These are phyloP conservation scores for Platyscelio sp. DNA, from an alignment of 2,888 invertebrate genomes.

Conservation along the genomic window DNA sequence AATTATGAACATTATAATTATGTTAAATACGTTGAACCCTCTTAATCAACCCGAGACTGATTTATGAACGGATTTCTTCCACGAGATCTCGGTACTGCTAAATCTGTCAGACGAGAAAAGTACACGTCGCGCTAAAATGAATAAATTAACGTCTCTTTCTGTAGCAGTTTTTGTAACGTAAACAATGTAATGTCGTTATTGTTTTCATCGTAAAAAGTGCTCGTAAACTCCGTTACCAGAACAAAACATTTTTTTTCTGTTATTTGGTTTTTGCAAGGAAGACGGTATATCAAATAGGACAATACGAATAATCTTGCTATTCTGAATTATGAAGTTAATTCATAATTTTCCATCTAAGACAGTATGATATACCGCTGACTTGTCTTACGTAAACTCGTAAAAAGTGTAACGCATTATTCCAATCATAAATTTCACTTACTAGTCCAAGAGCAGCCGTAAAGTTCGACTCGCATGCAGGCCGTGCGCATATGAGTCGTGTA, in stretches of 20 bases:
- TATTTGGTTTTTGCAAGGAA: neutral
- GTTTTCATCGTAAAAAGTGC: constrained; percentile 1
- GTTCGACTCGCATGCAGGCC: constrained; percentile 93
- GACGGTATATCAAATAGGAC: constrained; percentile 24
- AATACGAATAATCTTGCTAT: constrained; percentile 57
- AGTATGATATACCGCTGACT: constrained; percentile 53
- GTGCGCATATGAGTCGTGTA: constrained; percentile 92
- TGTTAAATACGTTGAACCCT: constrained; percentile 31
- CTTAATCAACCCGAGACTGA: constrained; percentile 17
- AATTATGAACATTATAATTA: constrained; percentile 38
- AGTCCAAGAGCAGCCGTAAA: constrained; percentile 92
- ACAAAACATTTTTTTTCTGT: neutral
- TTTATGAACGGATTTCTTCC: constrained; percentile 20
- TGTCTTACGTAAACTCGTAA: constrained; percentile 57
- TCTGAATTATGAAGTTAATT: constrained; percentile 60
- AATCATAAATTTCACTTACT: constrained; percentile 87
- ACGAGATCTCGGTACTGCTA: neutral
- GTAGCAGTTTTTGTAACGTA: neutral
- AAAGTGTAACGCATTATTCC: constrained; percentile 64
- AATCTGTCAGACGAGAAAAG: neutral
- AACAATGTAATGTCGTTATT: neutral
- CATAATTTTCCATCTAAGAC: constrained; percentile 61
- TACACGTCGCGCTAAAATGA: neutral
- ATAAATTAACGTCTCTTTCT: neutral
- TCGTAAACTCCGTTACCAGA: constrained; percentile 1